A percentile compares a stretch with the other conserved stretches of the same genome.
Evolutionary conservation across 2,888 invertebrate genomes (phyloP).

Genomic region (Podabrus alpinus): DNA sequence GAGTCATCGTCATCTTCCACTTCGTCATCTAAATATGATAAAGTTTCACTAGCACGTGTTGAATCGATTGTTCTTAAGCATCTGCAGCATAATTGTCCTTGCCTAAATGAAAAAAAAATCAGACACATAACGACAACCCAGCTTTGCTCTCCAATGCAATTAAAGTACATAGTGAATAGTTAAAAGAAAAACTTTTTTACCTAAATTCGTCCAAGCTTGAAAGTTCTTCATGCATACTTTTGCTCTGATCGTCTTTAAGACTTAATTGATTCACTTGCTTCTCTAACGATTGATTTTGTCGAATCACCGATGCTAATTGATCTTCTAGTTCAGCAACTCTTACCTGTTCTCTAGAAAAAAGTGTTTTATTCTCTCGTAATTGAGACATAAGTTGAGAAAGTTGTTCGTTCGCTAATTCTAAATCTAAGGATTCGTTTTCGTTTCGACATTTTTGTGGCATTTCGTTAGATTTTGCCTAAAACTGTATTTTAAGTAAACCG

Average conservation of each 20-base stretch:
- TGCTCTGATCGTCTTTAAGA: constrained; percentile 74
- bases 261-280: constrained; percentile 69
- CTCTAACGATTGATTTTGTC: constrained; percentile 73
- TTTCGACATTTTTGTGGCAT: constrained; percentile 24
- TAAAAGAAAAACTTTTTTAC: not conserved
- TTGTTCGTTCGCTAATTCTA: constrained; percentile 49
- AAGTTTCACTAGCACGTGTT: constrained; percentile 59
- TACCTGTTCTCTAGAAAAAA: constrained; percentile 72
- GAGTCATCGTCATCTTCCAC: constrained; percentile 75
- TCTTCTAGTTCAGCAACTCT: constrained; percentile 77
- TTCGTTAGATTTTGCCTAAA: not conserved
- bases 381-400: constrained; percentile 66
- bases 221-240: constrained; percentile 82
- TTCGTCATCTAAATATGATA: constrained; percentile 64
- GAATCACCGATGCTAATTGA: constrained; percentile 70
- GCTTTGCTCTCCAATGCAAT: not conserved
- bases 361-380: constrained; percentile 70
- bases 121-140: not conserved
- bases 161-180: no score
- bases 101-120: constrained; percentile 58
- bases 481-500: not conserved
- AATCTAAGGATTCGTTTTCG: constrained; percentile 39
- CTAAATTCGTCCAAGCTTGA: constrained; percentile 80
- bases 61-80: constrained; percentile 72
- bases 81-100: constrained; percentile 81